phyloP scores from a whole-genome alignment of 2,797 vertebrate species.

The Strix occidentalis region DNA sequence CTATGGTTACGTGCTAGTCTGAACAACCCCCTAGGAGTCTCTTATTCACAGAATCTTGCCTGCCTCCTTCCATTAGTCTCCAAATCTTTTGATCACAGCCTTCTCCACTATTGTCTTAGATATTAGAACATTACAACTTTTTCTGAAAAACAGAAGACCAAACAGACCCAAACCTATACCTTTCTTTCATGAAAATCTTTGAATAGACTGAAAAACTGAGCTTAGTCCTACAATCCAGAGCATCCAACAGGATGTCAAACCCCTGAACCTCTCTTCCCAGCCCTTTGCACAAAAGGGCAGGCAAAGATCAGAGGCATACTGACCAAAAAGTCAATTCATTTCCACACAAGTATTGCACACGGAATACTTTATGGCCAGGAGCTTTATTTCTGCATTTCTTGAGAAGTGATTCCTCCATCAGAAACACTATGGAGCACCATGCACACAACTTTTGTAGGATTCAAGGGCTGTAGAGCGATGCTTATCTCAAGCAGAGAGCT shows the following conservation, averaged over 20 bases:
- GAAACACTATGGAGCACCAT: neutral
- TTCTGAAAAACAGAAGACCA: neutral
- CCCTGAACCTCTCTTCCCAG: neutral
- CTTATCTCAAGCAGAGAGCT: neutral
- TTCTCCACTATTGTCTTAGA: neutral
- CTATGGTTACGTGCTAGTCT: neutral
- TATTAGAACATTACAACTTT: neutral
- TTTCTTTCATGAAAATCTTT: neutral
- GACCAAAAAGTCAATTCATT: neutral
- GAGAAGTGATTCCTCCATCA: neutral
- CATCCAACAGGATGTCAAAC: neutral
- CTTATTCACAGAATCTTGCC: neutral
- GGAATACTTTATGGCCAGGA: neutral
- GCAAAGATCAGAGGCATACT: neutral
- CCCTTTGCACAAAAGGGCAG: neutral
- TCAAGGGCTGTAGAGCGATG: neutral
- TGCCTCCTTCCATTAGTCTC: neutral
- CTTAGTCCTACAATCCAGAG: neutral
- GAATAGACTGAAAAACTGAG: neutral
- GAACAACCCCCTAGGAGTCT: neutral
- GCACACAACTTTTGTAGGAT: neutral
- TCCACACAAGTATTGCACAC: neutral
- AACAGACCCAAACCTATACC: neutral
- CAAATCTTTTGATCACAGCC: neutral
- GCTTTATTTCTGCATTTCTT: neutral